Evolutionary conservation across 2,888 invertebrate genomes (phyloP), one percentile per base, ranked within the genome.

Genomic region (Nomada ferruginata): DNA sequence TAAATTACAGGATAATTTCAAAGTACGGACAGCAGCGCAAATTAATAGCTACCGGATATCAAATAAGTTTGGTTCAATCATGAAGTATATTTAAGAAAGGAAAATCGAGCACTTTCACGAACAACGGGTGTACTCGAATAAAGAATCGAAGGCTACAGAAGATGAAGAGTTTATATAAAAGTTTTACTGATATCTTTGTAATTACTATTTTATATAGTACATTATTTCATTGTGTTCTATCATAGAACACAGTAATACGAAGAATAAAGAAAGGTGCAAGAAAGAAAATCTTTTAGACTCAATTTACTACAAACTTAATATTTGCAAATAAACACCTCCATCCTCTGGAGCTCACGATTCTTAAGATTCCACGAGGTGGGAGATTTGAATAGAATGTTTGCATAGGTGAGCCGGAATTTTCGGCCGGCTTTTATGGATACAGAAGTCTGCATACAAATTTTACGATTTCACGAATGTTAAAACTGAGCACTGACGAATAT

Each of bases 351-450:
- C 36, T 36, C 36, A 36, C 36, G 36, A 36, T 66, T 66, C 53
- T 15, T 55, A 18, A 42, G 66, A 29, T 52, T 23, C 47, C n/a
- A 64, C 7, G 13, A n/a, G n/a, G 15, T 2, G 7, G 50, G 29
- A 29, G 26, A 65, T 52, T 65, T 18, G 50, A 18, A 65, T 7
- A 26, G 65, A 65, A 64, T 47, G 64, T 64, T 64, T 47, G 23
- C 47, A 47, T 26, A 18, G 72, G 23, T 26, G 42, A 53, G 53
- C 23, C 11, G n/a, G 42, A 42, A 64, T 64, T 53, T 53, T 72
- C 47, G 52, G 64, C 26, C 4, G 13, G n/a, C 29, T n/a, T 15
- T 52, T 20, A 9, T 52, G 7, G 26, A n/a, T 47, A 13, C 47
- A 47, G 15, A 47, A 47, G 47, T 47, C 47, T 47, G 13, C 9